A percentile compares a stretch with the other conserved stretches of the same genome.
Evolutionary conservation across 1,140 invertebrate genomes (phyloP).

Genomic region (Drosophila ananassae): DNA sequence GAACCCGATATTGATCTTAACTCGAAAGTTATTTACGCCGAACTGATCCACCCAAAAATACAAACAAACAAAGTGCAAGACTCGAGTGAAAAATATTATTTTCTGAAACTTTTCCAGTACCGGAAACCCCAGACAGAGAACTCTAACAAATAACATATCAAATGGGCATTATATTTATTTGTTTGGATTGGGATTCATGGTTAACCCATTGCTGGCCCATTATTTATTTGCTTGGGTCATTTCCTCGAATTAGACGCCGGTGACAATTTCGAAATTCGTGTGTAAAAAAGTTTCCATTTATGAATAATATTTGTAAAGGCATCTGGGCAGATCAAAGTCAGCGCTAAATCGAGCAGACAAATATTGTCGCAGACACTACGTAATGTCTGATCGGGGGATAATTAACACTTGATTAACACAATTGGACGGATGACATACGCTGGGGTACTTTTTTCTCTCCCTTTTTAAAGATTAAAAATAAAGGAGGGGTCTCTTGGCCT

Average conservation of each 20-base stretch:
- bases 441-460: not conserved
- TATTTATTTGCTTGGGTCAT: slow-evolving; percentile 40
- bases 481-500: slow-evolving; percentile 1
- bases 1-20: slow-evolving; percentile 5
- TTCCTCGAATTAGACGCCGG: slow-evolving; percentile 32
- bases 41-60: not conserved
- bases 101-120: slow-evolving; percentile 37
- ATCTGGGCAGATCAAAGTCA: slow-evolving; percentile 35
- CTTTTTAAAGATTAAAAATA: slow-evolving; percentile 1
- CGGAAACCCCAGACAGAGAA: not conserved
- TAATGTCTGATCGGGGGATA: slow-evolving; percentile 56
- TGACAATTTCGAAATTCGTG: slow-evolving; percentile 38
- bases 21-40: slow-evolving; percentile 3
- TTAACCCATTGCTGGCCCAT: slow-evolving; percentile 9
- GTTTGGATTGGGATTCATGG: slow-evolving; percentile 22
- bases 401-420: slow-evolving; percentile 69
- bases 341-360: slow-evolving; percentile 38
- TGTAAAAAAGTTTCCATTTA: slow-evolving; percentile 51
- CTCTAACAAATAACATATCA: slow-evolving; percentile 10
- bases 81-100: not conserved
- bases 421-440: slow-evolving; percentile 24
- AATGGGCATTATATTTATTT: slow-evolving; percentile 17
- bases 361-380: slow-evolving; percentile 63
- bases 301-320: slow-evolving; percentile 50
- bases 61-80: slow-evolving; percentile 32